Evolutionary conservation across 2,888 invertebrate species (phyloP).

Genomic region (Dastarcus helophoroides): DNA sequence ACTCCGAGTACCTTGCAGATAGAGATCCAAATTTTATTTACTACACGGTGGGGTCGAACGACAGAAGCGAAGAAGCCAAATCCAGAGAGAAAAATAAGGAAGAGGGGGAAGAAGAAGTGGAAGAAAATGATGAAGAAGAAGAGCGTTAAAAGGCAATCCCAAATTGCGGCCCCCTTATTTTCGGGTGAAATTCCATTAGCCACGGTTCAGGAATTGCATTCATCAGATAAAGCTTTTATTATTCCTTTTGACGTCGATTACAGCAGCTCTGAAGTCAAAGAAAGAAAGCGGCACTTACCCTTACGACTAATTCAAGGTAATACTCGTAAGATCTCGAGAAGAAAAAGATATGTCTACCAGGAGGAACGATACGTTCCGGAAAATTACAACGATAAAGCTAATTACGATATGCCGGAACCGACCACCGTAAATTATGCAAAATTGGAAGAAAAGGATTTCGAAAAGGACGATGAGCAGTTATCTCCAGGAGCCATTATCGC

Average conservation of each 20-base stretch:
- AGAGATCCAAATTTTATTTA: no score
- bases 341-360: background rate
- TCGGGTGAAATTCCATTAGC: conserved; percentile 23
- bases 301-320: background rate
- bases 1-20: no score
- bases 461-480: conserved; percentile 23
- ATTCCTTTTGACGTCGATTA: conserved; percentile 31
- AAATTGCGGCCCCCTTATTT: conserved; percentile 25
- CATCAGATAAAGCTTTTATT: conserved; percentile 25
- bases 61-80: conserved; percentile 11
- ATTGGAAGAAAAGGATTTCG: conserved; percentile 19
- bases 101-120: conserved; percentile 1
- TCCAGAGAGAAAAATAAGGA: conserved; percentile 13
- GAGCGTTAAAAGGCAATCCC: conserved; percentile 8
- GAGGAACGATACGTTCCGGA: conserved; percentile 20
- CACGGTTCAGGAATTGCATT: conserved; percentile 24
- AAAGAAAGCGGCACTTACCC: background rate
- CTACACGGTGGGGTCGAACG: no score
- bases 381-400: conserved; percentile 19
- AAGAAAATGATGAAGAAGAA: background rate
- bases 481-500: conserved; percentile 24
- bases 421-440: conserved; percentile 16
- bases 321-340: background rate
- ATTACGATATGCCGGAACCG: conserved; percentile 18
- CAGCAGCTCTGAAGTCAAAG: conserved; percentile 21